Base-by-base conservation (phyloP, 2,888 invertebrate genomes). In the Tricholauxania praeusta region DNA sequence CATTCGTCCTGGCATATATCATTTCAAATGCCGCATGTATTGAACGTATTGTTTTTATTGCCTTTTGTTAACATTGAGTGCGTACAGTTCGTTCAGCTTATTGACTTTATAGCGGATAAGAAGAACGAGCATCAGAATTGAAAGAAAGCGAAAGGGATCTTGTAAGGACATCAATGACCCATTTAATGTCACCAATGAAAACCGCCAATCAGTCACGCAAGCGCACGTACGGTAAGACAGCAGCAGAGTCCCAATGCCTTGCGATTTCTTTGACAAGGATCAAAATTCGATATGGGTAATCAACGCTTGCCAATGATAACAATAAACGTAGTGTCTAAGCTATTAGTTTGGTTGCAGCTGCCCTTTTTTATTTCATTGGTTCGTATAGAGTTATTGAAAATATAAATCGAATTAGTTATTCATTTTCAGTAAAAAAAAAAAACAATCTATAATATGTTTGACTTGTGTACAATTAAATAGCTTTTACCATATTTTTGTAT, bases 201-300 rank as follows among this genome's bases (percentile, higher is more conserved):
- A 72, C 68, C 72, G 72, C 68, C 72, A 72, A 72, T 72, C 72
- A 68, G 72, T 68, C 72, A 72, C 69, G 49, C 66, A 66, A 39
- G 60, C 72, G 66, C 52, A 68, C 28, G 59, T 14, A 22, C 59
- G 17, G 5, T 10, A 39, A 60, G 59, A 28, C 19, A 14, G 19
- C 7, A 28, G n/a, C 51, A n/a, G 51, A 51, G 51, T 53, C 53
- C 15, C 53, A 60, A 32, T 28, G 3, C 3, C 1, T 39, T 39
- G 39, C 39, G 39, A 39, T 39, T 39, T 10, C 39, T 39, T 5
- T 39, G 39, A 39, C 39, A 39, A 62, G 51, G 51, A 51, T 22
- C 32, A 28, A 17, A 49, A 70, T 70, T 70, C 70, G 70, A 70
- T 70, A 53, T 63, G 70, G 70, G 70, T 62, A 70, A 70, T 70